These are phyloP conservation scores for Etheostoma cragini DNA, from an alignment of 2,113 vertebrate species.

Conservation along the genomic window DNA sequence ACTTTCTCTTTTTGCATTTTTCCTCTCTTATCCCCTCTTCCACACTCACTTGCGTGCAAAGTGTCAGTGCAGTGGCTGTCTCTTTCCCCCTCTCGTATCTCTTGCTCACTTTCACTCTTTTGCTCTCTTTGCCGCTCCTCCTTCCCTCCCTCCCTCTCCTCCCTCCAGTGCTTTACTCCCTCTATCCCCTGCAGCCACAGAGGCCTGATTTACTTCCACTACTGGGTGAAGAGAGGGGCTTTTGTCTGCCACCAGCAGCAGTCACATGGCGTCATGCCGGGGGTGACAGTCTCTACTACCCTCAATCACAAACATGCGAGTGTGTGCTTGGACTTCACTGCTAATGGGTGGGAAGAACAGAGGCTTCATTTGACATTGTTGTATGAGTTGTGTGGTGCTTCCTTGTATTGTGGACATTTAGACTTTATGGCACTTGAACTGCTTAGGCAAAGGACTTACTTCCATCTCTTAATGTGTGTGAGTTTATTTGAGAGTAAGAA, in stretches of 20 bases:
- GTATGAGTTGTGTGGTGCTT: too few relatives aligned
- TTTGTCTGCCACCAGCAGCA: slow-evolving; percentile 66
- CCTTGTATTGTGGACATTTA: too few relatives aligned
- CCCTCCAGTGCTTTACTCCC: slow-evolving; percentile 20
- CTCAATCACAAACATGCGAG: slow-evolving; percentile 10
- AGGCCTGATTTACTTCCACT: slow-evolving; percentile 67
- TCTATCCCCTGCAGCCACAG: slow-evolving; percentile 51
- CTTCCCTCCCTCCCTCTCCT: background rate
- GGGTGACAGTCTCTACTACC: slow-evolving; percentile 39
- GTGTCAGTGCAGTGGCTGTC: background rate
- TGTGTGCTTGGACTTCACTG: slow-evolving; percentile 22
- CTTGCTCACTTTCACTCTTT: background rate
- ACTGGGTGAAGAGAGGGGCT: slow-evolving; percentile 52
- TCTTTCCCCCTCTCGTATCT: background rate
- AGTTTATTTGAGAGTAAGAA: too few relatives aligned
- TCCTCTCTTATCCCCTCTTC: slow-evolving; percentile 24
- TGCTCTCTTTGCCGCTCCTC: background rate
- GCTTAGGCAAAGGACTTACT: too few relatives aligned
- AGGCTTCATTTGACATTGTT: background rate
- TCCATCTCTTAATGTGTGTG: too few relatives aligned
- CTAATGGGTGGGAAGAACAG: slow-evolving; percentile 4
- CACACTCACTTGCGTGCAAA: slow-evolving; percentile 32
- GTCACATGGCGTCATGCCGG: slow-evolving; percentile 53
- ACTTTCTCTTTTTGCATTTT: background rate
- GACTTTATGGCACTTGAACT: too few relatives aligned